Base-by-base conservation (phyloP, 23 tunicate species). In the Diplosoma virens region DNA sequence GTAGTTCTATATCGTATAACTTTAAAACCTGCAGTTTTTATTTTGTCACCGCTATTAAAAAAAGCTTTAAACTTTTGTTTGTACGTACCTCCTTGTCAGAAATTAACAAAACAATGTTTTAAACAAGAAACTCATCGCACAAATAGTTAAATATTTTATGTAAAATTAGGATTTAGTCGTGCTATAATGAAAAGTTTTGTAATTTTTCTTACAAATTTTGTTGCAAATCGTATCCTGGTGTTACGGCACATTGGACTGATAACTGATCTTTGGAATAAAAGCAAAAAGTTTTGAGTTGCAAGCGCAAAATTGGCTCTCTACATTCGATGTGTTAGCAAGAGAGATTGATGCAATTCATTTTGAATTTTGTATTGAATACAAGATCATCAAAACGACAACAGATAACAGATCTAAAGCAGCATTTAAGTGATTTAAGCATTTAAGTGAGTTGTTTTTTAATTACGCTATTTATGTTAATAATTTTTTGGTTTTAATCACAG, bases 351-450 rank as follows among this genome's bases (percentile, higher is more conserved):
- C 34, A 64, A 64, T 25, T 25, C 37, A 64, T 64, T 25, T 64
- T 64, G 71, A 64, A 9, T 64, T 29, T 20, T 16, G 20, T 7
- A 25, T 64, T 64, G 71, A 32, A 32, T 7, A 17, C 21, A 64
- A 64, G 20, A 32, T 64, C 14, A 20, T 64, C 35, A 64, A 64
- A 64, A 64, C 71, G 6, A 64, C 71, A 25, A 64, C 71, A 9
- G 71, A 28, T 6, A 64, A 64, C 21, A 36, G 71, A 5, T 58
- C 23, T 41, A 14, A 7, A 41, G 14, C 9, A 14, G 50, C 50
- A 41, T 41, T 58, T 24, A n/a, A 58, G 65, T 58, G 20, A 58
- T 41, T 41, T 41, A 41, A 7, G 50, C 14, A 7, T 41, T 41
- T 41, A 7, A 41, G 14, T 9, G 9, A 7, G 50, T 41, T 41